Conservation (phyloP, 2,113 vertebrate species). For the Gymnorhina tibicen region DNA sequence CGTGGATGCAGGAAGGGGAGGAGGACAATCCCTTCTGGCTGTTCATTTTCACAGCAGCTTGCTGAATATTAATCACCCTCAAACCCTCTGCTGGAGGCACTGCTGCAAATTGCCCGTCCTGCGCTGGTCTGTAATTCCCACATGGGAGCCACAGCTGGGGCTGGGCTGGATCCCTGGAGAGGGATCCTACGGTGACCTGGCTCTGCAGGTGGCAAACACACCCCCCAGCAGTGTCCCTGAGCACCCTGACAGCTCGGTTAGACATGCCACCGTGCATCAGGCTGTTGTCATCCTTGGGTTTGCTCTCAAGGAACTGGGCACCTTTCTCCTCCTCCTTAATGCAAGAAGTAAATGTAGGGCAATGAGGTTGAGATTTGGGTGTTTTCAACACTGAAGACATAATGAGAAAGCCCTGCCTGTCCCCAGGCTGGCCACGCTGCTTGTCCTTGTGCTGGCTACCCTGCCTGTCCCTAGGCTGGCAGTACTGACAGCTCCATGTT, state of each 20-base stretch:
- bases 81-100: not conserved
- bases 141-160: not conserved
- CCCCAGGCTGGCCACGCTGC: not conserved
- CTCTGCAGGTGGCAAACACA: not conserved
- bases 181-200: not conserved
- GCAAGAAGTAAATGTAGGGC: fast-evolving
- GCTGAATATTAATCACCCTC: slow-evolving; percentile 16
- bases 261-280: not conserved
- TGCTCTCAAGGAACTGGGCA: not conserved
- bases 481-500: not conserved
- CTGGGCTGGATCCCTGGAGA: too few species aligned
- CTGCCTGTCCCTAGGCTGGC: not conserved
- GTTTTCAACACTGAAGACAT: not conserved
- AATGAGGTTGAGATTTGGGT: not conserved
- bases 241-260: not conserved
- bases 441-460: not conserved
- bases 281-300: not conserved
- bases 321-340: not conserved
- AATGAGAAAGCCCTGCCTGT: not conserved
- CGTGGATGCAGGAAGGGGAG: not conserved
- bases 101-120: not conserved
- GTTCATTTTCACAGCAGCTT: slow-evolving; percentile 6
- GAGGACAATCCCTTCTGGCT: not conserved
- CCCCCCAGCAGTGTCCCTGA: not conserved
- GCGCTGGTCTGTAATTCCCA: not conserved